A percentile compares a stretch with the other conserved stretches of the same genome.
These are phyloP conservation scores for Pycnonotus jocosus DNA, from an alignment of 2,113 vertebrate genomes.

Conservation along the genomic window DNA sequence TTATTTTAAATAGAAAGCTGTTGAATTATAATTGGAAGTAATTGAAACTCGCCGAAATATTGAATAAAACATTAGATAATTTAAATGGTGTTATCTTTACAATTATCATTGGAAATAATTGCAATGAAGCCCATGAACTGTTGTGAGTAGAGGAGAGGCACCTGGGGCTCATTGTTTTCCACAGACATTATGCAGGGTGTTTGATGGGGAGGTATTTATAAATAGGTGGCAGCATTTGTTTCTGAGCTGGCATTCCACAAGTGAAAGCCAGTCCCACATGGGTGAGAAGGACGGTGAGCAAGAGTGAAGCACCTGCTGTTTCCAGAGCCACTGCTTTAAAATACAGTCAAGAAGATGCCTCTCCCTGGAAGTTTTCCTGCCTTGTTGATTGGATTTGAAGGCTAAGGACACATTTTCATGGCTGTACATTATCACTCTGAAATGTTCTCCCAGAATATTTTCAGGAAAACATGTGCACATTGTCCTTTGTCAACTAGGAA, in stretches of 20 bases:
- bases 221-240: neutral
- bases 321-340: neutral
- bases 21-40: slow-evolving; percentile 75
- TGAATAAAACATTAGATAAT: slow-evolving; percentile 79
- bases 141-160: neutral
- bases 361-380: neutral
- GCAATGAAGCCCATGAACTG: slow-evolving; percentile 3
- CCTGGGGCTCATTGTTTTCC: neutral
- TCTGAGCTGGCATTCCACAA: neutral
- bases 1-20: slow-evolving; percentile 72
- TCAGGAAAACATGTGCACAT: neutral
- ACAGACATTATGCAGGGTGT: neutral
- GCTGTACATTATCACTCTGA: neutral
- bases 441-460: neutral
- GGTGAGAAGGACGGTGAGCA: neutral
- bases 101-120: slow-evolving; percentile 63
- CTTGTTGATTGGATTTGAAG: neutral
- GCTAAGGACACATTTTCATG: neutral
- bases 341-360: neutral
- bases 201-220: slow-evolving; percentile 1
- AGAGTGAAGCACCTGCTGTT: neutral
- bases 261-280: neutral
- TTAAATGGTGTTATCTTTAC: slow-evolving; percentile 67
- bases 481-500: neutral
- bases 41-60: slow-evolving; percentile 70